Conservation (phyloP, 2,888 invertebrate species). For the Aquatica leii region DNA sequence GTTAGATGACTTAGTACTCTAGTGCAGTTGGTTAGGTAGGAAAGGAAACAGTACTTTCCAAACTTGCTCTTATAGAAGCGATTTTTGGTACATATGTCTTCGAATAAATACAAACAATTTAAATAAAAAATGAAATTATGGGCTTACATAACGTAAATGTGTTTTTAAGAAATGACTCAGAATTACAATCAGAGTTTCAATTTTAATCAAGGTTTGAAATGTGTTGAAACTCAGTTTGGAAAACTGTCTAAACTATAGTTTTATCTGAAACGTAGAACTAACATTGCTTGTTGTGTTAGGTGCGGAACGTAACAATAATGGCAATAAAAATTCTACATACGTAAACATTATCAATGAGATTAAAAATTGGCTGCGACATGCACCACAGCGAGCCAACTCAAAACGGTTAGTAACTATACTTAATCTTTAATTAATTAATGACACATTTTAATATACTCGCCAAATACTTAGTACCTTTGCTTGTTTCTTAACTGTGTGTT, state of each 20-base stretch:
- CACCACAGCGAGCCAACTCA: too few relatives aligned
- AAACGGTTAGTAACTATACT: neutral
- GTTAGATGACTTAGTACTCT: too few relatives aligned
- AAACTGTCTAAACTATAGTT: too few relatives aligned
- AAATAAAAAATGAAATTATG: slow-evolving; percentile 1
- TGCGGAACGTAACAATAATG: neutral
- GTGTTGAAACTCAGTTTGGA: too few relatives aligned
- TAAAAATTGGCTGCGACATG: too few relatives aligned
- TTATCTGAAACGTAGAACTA: too few relatives aligned
- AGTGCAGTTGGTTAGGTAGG: too few relatives aligned
- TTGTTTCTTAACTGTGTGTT: neutral
- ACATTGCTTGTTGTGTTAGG: too few relatives aligned
- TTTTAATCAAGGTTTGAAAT: too few relatives aligned
- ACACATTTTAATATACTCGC: neutral
- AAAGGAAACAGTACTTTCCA: too few relatives aligned
- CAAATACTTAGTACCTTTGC: neutral
- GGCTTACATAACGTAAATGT: slow-evolving; percentile 1
- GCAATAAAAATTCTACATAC: neutral
- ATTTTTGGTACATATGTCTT: neutral
- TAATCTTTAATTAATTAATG: slow-evolving; percentile 1
- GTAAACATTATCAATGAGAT: too few relatives aligned
- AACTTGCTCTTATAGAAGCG: too few relatives aligned
- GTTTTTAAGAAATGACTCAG: neutral
- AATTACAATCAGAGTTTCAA: neutral
- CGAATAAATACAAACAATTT: neutral